phyloP scores from a whole-genome alignment of 1,140 invertebrate genomes.

The Drosophila erecta region DNA sequence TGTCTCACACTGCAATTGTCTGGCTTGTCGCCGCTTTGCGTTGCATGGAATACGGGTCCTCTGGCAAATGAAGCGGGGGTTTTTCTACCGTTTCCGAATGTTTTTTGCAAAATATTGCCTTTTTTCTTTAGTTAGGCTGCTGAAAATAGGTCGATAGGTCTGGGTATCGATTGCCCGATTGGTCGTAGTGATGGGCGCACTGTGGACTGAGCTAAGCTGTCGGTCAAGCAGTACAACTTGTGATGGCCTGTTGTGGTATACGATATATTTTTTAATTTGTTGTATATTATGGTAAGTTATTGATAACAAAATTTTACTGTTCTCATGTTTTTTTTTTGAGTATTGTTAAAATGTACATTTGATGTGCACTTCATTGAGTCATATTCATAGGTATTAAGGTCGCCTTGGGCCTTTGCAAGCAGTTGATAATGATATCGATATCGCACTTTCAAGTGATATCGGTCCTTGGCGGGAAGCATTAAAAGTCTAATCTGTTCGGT shows the following conservation, averaged over 20 bases:
- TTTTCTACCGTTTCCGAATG: conserved; percentile 12
- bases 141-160: conserved; percentile 65
- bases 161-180: background rate
- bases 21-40: conserved; percentile 8
- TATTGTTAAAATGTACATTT: too few relatives aligned
- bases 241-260: background rate
- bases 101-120: conserved; percentile 63
- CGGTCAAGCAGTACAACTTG: conserved; percentile 4
- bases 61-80: conserved; percentile 1
- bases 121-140: conserved; percentile 41
- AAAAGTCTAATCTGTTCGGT: too few relatives aligned
- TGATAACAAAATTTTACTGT: too few relatives aligned
- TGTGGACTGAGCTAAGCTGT: conserved; percentile 16
- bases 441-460: too few relatives aligned
- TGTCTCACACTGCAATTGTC: conserved; percentile 33
- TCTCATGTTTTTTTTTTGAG: too few relatives aligned
- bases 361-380: too few relatives aligned
- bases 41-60: conserved; percentile 6
- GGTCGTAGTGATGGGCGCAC: conserved; percentile 24
- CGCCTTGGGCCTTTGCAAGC: too few relatives aligned
- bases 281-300: background rate
- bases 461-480: too few relatives aligned
- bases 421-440: too few relatives aligned
- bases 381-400: too few relatives aligned
- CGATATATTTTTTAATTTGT: conserved; percentile 3